These are phyloP conservation scores for Diachasmimorpha longicaudata DNA, from an alignment of 1,140 invertebrate genomes.

Conservation along the genomic window DNA sequence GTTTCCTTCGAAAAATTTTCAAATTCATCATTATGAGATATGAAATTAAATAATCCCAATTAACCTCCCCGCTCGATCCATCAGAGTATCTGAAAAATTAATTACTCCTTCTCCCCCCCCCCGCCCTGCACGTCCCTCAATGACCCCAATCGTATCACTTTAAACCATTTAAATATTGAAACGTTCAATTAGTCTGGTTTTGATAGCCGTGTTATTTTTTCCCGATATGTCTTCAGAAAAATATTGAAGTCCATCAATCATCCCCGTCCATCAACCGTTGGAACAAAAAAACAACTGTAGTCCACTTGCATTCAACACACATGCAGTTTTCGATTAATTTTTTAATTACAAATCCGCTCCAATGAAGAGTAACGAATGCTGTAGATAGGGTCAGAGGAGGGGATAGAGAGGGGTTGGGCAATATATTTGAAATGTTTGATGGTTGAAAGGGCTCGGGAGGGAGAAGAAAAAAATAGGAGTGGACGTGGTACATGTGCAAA, in stretches of 20 bases:
- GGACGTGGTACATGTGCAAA: not conserved
- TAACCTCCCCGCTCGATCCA: too few species aligned
- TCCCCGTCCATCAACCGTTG: not conserved
- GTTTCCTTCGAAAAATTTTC: too few species aligned
- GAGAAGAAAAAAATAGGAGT: not conserved
- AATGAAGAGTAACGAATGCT: conserved; percentile 10
- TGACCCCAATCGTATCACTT: not conserved
- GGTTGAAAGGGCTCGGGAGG: not conserved
- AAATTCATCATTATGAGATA: too few species aligned
- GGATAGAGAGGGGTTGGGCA: not conserved
- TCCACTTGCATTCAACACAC: not conserved
- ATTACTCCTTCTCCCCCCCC: too few species aligned
- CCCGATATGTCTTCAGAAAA: not conserved
- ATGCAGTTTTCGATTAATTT: conserved; percentile 26
- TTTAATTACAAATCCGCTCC: conserved; percentile 25
- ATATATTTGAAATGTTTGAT: conserved; percentile 16
- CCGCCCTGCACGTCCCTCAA: not conserved
- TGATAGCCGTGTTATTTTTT: not conserved
- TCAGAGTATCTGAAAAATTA: too few species aligned
- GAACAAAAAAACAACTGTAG: not conserved
- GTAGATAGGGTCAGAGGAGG: not conserved
- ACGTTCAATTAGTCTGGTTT: not conserved
- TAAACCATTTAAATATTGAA: not conserved
- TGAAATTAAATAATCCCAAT: too few species aligned
- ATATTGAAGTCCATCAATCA: not conserved